Percentiles rank a stretch among this genome's conserved stretches.
Evolutionary conservation across 1,140 invertebrate genomes (phyloP).

Genomic region (Tetragonula clypearis): DNA sequence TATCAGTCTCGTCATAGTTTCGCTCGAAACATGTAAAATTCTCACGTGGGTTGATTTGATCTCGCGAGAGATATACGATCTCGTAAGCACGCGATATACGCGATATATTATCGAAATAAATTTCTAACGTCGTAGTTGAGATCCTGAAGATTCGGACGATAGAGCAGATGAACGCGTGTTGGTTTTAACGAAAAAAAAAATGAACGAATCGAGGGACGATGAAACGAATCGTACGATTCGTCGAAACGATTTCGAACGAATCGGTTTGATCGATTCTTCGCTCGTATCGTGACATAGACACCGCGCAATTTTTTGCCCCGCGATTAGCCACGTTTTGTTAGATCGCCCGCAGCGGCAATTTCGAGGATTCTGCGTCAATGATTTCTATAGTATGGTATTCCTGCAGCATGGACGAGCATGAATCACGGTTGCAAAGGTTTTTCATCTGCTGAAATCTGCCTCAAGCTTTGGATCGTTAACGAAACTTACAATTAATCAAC

Average conservation of each 20-base stretch:
- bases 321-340: not conserved
- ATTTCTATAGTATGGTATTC: not conserved
- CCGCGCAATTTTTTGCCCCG: slow-evolving; percentile 28
- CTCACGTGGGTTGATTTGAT: not conserved
- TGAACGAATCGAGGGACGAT: too few species aligned
- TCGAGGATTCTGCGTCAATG: not conserved
- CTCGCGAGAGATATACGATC: too few species aligned
- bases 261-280: slow-evolving; percentile 18
- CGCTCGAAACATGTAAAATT: too few species aligned
- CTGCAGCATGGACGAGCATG: not conserved
- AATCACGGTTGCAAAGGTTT: not conserved
- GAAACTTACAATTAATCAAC: not conserved
- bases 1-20: not conserved
- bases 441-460: slow-evolving; percentile 2
- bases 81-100: not conserved
- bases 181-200: slow-evolving; percentile 10
- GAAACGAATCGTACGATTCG: not conserved
- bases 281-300: not conserved
- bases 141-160: not conserved
- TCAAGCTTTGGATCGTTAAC: not conserved
- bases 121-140: not conserved
- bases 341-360: slow-evolving; percentile 34
- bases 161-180: not conserved
- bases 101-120: not conserved
- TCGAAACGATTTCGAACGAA: not conserved